Evolutionary conservation across 2,797 vertebrate species (phyloP), one percentile per base, ranked within the genome.

Genomic region (Aeoliscus strigatus): DNA sequence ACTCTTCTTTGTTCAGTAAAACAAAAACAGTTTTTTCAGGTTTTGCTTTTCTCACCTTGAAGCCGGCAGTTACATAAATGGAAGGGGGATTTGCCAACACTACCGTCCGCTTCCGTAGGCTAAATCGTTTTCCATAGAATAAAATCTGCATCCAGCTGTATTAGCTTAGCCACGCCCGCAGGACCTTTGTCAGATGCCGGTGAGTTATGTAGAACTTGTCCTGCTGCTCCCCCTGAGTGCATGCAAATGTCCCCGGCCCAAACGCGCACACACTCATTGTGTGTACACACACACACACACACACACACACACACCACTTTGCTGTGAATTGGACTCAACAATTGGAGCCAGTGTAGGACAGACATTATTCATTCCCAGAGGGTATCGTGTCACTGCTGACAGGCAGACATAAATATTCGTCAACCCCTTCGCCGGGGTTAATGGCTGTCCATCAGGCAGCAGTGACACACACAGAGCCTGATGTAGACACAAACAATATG

Each of bases 361-460:
- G 61, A 73, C 65, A 79, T 82, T 84, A 85, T 83, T 87, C 83
- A 83, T 83, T 67, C 70, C 72, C 39, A 39, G 75, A 77, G 77
- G 75, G 66, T 58, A 62, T 60, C 39, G 43, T 80, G 81, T 77
- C 80, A 74, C 60, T 28, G 55, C 67, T 86, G 86, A 88, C 82
- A 86, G 77, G 68, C 45, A 72, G 75, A 87, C 80, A 84, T 83
- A 87, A 85, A 84, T 81, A 85, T 81, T 86, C 79, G 66, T 70
- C 75, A 70, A 82, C 76, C 77, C 52, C 54, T 65, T 75, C 70
- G 61, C 74, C 54, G 75, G 63, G 83, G 87, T 86, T 87, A 87
- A 87, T 82, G 69, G 77, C 70, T 80, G 83, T 82, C 81, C 73
- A 82, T 87, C 82, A 87, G 36, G 42, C 64, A 52, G 73, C 64